phyloP scores from a whole-genome alignment of 2,888 invertebrate genomes.

The Tigriopus californicus region DNA sequence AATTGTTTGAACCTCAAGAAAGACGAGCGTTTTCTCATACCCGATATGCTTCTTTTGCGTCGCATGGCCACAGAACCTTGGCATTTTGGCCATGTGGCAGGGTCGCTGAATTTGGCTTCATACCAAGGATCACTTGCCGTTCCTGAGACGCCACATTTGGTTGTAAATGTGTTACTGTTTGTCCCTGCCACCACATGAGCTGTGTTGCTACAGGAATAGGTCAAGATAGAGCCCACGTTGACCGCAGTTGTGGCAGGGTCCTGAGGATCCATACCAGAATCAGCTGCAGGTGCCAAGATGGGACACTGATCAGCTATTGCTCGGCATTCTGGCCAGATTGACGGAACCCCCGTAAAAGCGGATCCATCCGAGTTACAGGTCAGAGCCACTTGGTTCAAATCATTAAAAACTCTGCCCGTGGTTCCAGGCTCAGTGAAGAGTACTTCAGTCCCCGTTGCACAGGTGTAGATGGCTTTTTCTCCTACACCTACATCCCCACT shows the following conservation, averaged over 20 bases:
- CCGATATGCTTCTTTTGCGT: background rate
- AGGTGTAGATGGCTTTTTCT: too few species aligned
- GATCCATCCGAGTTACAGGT: background rate
- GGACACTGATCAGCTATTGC: background rate
- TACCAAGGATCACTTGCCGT: background rate
- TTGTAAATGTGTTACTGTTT: background rate
- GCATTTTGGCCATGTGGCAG: background rate
- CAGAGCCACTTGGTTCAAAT: background rate
- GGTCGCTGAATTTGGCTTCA: background rate
- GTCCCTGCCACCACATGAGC: background rate
- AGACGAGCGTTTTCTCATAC: too few species aligned
- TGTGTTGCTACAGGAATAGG: background rate
- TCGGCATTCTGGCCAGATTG: background rate
- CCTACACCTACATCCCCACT: too few species aligned
- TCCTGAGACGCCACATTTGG: background rate
- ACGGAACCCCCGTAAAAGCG: background rate
- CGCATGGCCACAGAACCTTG: background rate
- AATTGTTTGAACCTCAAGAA: too few species aligned
- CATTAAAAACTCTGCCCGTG: too few species aligned
- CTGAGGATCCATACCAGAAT: background rate
- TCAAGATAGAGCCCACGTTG: background rate
- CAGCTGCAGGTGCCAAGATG: background rate
- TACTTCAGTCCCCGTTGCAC: too few species aligned
- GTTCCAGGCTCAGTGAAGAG: too few species aligned
- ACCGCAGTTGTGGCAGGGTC: background rate